Conservation (phyloP, 2,888 invertebrate species). For the Pristionchus entomophagus region DNA sequence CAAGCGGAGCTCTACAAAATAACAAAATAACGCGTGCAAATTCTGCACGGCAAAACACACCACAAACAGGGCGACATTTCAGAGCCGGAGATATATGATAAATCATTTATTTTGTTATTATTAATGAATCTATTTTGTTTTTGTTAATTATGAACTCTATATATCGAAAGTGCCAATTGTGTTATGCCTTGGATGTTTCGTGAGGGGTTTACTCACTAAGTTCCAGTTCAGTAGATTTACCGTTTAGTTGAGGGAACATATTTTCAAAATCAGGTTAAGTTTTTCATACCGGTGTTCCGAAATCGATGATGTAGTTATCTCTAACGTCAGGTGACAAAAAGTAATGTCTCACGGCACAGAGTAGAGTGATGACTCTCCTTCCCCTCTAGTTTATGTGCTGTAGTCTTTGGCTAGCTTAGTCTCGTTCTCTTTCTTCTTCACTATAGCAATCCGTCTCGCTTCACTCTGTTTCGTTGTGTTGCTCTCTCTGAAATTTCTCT, state of each 20-base stretch:
- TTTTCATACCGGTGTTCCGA: background rate
- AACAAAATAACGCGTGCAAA: background rate
- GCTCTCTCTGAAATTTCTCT: background rate
- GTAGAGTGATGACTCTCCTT: background rate
- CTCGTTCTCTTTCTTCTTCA: conserved; percentile 22
- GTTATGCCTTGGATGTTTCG: too few species aligned
- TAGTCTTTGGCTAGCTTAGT: conserved; percentile 29
- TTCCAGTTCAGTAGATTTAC: too few species aligned
- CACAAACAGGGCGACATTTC: too few species aligned
- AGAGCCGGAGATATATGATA: too few species aligned
- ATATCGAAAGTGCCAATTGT: too few species aligned
- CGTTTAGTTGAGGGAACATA: too few species aligned
- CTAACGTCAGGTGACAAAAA: background rate
- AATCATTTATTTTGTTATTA: too few species aligned
- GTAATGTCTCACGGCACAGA: conserved; percentile 11
- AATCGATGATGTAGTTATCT: conserved; percentile 18
- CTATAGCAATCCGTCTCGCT: conserved; percentile 24
- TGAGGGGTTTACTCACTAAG: too few species aligned
- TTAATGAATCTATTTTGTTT: too few species aligned
- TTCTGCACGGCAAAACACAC: too few species aligned
- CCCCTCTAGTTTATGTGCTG: background rate
- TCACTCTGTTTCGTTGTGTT: conserved; percentile 24
- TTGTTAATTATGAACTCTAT: too few species aligned
- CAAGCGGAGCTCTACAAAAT: background rate
- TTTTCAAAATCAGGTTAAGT: background rate